These are phyloP conservation scores for Cygnus olor DNA, from an alignment of 2,797 vertebrate species.

Conservation along the genomic window DNA sequence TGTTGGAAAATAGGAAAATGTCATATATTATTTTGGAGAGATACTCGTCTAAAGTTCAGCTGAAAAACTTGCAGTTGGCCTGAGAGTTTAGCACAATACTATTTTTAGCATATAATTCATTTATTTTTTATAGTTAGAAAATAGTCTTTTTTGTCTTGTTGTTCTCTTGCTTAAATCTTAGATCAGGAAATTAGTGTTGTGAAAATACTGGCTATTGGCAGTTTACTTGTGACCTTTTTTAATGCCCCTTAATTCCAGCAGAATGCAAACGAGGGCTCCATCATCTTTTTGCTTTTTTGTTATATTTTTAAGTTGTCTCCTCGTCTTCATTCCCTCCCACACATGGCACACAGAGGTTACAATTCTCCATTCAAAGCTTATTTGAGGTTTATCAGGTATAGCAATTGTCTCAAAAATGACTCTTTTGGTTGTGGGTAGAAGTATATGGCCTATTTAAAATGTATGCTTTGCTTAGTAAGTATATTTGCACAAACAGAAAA, in stretches of 20 bases:
- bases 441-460: background rate
- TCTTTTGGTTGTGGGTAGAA: background rate
- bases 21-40: background rate
- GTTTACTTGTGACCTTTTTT: background rate
- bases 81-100: background rate
- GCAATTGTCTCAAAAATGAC: background rate
- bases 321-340: background rate
- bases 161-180: background rate
- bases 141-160: background rate
- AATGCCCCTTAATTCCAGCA: background rate
- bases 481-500: background rate
- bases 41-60: background rate
- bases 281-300: background rate
- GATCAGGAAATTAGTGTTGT: background rate
- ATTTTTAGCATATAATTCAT: background rate
- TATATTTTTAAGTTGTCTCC: background rate
- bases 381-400: background rate
- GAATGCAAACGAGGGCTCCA: background rate
- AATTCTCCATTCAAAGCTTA: background rate
- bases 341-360: background rate
- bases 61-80: background rate
- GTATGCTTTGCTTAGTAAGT: background rate
- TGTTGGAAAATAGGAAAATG: background rate
- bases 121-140: background rate
- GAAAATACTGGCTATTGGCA: background rate